Conservation (phyloP, 2,888 invertebrate species). For the Cosmopolites sordidus region DNA sequence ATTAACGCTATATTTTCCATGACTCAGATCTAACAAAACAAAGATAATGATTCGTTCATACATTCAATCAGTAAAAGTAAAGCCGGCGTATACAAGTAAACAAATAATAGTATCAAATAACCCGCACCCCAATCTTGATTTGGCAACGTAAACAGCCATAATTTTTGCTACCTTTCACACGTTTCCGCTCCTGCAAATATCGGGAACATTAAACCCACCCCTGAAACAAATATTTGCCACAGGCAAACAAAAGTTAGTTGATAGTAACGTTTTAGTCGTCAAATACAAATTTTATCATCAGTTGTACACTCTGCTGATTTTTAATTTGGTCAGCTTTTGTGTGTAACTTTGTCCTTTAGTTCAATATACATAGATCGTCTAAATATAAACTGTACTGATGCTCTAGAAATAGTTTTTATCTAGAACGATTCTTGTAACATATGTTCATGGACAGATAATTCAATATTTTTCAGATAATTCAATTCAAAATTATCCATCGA, state of each 20-base stretch:
- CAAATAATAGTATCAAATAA: slow-evolving; percentile 18
- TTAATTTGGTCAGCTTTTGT: too few relatives aligned
- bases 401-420: too few relatives aligned
- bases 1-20: too few relatives aligned
- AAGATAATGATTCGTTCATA: neutral
- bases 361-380: too few relatives aligned
- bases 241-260: neutral
- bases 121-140: slow-evolving; percentile 19
- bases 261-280: slow-evolving; percentile 1
- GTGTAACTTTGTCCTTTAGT: too few relatives aligned
- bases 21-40: too few relatives aligned
- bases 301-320: too few relatives aligned
- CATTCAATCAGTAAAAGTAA: neutral
- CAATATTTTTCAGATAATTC: too few relatives aligned
- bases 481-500: too few relatives aligned
- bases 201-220: slow-evolving; percentile 19
- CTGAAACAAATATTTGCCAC: slow-evolving; percentile 14
- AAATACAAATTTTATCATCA: neutral
- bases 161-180: slow-evolving; percentile 23
- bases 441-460: too few relatives aligned
- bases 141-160: slow-evolving; percentile 17
- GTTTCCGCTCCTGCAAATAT: slow-evolving; percentile 17
- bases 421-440: too few relatives aligned
- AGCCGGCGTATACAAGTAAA: slow-evolving; percentile 5
- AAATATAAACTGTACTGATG: too few relatives aligned